Conservation (phyloP, 2,797 vertebrate genomes). For the Tiaroga cobitis region DNA sequence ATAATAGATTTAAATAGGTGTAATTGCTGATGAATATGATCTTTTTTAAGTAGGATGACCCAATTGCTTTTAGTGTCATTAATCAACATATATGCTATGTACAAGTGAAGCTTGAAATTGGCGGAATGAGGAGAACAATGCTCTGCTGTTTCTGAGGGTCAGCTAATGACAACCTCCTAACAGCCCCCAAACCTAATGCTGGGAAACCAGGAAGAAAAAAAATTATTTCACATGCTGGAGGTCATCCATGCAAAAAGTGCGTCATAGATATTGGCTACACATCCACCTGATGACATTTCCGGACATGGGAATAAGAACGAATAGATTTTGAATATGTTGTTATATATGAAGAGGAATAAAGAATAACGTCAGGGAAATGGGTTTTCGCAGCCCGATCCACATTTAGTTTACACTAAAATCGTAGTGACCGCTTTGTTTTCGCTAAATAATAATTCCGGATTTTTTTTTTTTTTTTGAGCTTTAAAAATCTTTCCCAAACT, state of each 20-base stretch:
- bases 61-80: constrained; percentile 87
- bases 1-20: constrained; percentile 61
- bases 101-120: constrained; percentile 85
- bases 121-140: constrained; percentile 84
- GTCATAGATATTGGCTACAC: not conserved
- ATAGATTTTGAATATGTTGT: not conserved
- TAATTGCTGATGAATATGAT: constrained; percentile 76
- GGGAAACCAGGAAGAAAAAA: constrained; percentile 70
- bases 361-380: not conserved
- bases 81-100: constrained; percentile 85
- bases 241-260: constrained; percentile 58
- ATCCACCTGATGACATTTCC: constrained; percentile 11
- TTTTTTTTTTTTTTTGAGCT: not conserved
- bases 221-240: constrained; percentile 69
- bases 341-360: not conserved
- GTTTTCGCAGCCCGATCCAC: not conserved
- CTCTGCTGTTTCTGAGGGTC: constrained; percentile 78
- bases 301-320: not conserved
- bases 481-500: not conserved
- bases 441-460: not conserved
- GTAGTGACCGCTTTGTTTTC: not conserved
- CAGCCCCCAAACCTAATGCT: constrained; percentile 76
- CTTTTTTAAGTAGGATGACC: constrained; percentile 82
- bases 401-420: not conserved
- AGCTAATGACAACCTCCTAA: constrained; percentile 75